Percentiles rank a stretch among this genome's conserved stretches.
Conservation (phyloP, 2,113 vertebrate species). For the Callospermophilus lateralis region DNA sequence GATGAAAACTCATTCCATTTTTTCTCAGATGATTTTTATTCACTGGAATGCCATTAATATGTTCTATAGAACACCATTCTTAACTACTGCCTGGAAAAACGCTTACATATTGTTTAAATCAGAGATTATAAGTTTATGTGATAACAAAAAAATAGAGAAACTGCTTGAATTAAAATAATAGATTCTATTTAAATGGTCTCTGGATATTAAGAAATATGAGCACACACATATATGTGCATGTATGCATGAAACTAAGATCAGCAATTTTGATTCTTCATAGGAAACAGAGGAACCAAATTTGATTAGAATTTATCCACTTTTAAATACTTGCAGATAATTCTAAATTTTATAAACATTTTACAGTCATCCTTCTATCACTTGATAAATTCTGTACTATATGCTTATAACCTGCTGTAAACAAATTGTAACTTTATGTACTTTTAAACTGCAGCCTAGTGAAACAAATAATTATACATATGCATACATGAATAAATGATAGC, state of each 20-base stretch:
- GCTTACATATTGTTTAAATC: not conserved
- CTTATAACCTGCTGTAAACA: not conserved
- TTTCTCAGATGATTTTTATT: not conserved
- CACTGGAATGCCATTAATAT: not conserved
- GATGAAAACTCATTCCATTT: not conserved
- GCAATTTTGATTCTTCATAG: not conserved
- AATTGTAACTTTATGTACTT: not conserved
- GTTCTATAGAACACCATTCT: not conserved
- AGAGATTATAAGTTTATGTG: not conserved
- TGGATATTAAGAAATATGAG: not conserved
- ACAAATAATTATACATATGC: not conserved
- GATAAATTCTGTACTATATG: not conserved
- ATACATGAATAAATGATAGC: not conserved
- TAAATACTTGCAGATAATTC: not conserved
- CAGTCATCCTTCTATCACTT: not conserved
- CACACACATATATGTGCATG: not conserved
- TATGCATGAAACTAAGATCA: not conserved
- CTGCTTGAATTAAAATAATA: not conserved
- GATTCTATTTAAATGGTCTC: not conserved
- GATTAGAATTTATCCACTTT: not conserved
- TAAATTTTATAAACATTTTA: conserved; percentile 23
- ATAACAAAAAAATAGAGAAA: not conserved
- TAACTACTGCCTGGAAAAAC: not conserved
- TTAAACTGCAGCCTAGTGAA: not conserved
- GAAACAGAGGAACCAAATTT: not conserved